Conservation (phyloP, 1,140 invertebrate species). For the Panulirus ornatus region DNA sequence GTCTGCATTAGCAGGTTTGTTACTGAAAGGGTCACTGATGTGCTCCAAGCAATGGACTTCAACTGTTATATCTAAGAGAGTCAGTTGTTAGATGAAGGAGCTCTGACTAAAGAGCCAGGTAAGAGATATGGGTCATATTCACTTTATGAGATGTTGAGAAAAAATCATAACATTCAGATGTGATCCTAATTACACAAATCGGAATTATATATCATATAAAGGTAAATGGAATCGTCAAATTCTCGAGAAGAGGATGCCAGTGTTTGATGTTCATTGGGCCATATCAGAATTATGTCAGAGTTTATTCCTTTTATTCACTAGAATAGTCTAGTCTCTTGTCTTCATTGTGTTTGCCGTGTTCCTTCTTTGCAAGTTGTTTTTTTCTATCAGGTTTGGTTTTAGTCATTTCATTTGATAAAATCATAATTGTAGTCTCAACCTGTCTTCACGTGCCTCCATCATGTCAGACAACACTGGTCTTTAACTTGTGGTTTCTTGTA, state of each 20-base stretch:
- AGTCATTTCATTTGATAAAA: background rate
- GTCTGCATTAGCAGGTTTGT: slow-evolving; percentile 28
- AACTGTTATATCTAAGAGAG: background rate
- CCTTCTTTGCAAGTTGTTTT: no score
- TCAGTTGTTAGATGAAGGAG: background rate
- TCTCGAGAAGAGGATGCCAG: no score
- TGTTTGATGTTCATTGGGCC: no score
- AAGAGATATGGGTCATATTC: background rate
- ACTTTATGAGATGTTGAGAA: background rate
- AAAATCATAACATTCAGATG: no score
- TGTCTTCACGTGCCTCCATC: background rate
- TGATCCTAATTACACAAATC: background rate
- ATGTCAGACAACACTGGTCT: background rate
- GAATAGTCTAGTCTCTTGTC: background rate
- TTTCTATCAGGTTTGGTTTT: background rate
- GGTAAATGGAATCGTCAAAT: no score
- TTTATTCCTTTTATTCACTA: background rate
- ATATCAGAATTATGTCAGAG: no score
- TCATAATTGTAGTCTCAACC: background rate
- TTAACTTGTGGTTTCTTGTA: background rate
- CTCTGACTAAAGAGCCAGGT: background rate
- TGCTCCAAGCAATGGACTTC: background rate
- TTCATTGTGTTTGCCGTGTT: background rate
- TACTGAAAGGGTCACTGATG: background rate
- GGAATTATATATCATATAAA: no score